Evolutionary conservation across 2,797 vertebrate species (phyloP).

Genomic region (Aselliscus stoliczkanus): DNA sequence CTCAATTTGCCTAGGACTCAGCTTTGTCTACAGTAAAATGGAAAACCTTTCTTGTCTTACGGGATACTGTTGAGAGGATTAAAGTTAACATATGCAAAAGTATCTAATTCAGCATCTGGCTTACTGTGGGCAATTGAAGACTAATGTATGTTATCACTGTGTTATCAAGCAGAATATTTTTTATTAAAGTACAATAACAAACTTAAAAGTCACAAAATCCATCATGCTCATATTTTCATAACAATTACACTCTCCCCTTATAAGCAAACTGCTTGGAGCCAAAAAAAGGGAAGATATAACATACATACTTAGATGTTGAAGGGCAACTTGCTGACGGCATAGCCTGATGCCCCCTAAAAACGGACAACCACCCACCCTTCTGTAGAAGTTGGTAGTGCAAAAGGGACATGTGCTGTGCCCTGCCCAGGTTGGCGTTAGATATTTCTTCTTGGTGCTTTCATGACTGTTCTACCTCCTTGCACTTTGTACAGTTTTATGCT

Average conservation of each 20-base stretch:
- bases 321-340: no score
- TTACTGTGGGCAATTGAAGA: neutral
- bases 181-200: neutral
- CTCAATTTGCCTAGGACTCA: neutral
- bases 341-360: neutral
- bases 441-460: neutral
- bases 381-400: neutral
- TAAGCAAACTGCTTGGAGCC: neutral
- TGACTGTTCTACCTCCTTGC: neutral
- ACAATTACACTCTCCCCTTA: neutral
- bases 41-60: no score
- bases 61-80: neutral
- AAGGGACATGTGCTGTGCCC: rapidly evolving
- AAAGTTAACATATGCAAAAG: neutral
- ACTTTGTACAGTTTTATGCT: neutral
- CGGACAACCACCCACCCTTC: neutral
- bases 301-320: neutral
- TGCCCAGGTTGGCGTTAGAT: neutral
- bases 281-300: neutral
- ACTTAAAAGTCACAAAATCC: neutral
- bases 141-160: neutral
- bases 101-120: neutral
- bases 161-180: neutral
- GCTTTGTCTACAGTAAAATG: neutral
- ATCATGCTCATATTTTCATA: neutral